Evolutionary conservation across 2,113 vertebrate genomes (phyloP).

Genomic region (Castor canadensis): DNA sequence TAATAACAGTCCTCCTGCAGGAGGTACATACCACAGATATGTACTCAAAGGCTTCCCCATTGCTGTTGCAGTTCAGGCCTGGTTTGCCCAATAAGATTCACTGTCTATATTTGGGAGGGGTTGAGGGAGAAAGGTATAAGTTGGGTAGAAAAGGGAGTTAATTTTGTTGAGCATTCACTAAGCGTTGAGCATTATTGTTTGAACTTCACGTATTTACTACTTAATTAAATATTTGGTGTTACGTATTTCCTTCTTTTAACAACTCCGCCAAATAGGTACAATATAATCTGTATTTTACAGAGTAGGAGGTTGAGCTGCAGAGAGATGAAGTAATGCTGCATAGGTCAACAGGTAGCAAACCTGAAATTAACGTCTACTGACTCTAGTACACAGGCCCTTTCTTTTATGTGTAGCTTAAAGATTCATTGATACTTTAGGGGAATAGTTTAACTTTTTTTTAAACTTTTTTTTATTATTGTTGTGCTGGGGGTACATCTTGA

Average conservation of each 20-base stretch:
- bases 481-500: no score
- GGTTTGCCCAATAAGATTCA: background rate
- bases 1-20: background rate
- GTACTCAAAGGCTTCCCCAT: background rate
- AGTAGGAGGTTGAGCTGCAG: background rate
- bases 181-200: background rate
- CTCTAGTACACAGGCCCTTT: background rate
- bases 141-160: background rate
- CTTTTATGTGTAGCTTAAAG: background rate
- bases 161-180: background rate
- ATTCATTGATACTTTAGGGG: slow-evolving; percentile 26
- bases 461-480: no score
- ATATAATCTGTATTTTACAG: background rate
- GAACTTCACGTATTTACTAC: background rate
- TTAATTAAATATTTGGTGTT: background rate
- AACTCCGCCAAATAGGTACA: background rate
- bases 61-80: background rate
- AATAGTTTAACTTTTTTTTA: no score
- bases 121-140: background rate
- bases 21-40: background rate
- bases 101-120: background rate
- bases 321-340: background rate
- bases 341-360: background rate
- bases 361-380: background rate
- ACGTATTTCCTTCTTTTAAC: background rate